phyloP scores from a whole-genome alignment of 1,140 invertebrate genomes.

The Caenorhabditis briggsae region DNA sequence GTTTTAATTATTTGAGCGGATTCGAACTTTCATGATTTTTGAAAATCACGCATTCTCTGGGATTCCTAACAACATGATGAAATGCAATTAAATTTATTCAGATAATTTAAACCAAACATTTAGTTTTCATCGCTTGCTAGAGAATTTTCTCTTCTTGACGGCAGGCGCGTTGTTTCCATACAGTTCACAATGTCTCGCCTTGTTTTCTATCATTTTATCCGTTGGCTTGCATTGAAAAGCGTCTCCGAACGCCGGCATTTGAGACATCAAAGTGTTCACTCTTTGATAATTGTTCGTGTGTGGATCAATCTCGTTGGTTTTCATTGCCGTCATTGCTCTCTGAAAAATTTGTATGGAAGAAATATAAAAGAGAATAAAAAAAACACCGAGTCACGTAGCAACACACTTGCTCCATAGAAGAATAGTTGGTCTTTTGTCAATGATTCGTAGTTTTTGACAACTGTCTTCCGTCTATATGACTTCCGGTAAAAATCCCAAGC shows the following conservation, averaged over 20 bases:
- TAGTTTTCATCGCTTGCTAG: too few species aligned
- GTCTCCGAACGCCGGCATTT: not conserved
- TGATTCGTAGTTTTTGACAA: not conserved
- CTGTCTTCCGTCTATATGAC: not conserved
- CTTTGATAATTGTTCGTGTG: conserved; percentile 40
- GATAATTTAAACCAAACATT: too few species aligned
- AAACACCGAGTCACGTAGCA: not conserved
- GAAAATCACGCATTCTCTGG: too few species aligned
- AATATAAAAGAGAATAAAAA: not conserved
- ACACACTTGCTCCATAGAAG: conserved; percentile 13
- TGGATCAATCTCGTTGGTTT: not conserved
- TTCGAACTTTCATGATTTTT: too few species aligned
- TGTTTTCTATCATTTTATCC: conserved; percentile 11
- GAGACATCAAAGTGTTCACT: conserved; percentile 30
- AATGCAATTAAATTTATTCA: too few species aligned
- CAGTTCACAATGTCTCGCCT: not conserved
- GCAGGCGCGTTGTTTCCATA: not conserved
- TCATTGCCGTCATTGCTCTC: not conserved
- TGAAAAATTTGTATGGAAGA: not conserved
- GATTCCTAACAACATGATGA: too few species aligned
- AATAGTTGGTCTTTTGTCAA: not conserved
- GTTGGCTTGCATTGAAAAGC: conserved; percentile 6
- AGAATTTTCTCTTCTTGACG: too few species aligned
- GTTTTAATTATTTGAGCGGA: too few species aligned
- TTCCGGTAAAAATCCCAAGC: not conserved